Evolutionary conservation across 2,113 vertebrate species (phyloP).

Genomic region (Edolisoma coerulescens): DNA sequence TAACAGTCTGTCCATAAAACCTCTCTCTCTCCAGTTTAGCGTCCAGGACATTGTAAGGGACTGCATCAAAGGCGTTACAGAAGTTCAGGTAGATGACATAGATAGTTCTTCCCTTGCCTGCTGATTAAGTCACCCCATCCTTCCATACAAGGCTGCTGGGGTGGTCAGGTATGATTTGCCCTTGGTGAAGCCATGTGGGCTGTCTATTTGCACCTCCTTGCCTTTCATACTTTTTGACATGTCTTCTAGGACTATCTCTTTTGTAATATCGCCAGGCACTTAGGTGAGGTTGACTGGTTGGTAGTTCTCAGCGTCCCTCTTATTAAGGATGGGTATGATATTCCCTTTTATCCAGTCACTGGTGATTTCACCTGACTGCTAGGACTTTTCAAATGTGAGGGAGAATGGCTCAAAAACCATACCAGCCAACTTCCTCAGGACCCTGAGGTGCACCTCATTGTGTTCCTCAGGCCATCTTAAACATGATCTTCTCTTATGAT

Average conservation of each 20-base stretch:
- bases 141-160: not conserved
- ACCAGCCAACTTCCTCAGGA: not conserved
- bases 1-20: not conserved
- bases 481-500: not conserved
- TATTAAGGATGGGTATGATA: not conserved
- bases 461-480: not conserved
- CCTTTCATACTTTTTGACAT: not conserved
- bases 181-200: not conserved
- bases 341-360: not conserved
- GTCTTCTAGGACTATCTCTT: not conserved
- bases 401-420: not conserved
- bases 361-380: not conserved
- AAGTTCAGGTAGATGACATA: not conserved
- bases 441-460: accelerated
- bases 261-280: no score
- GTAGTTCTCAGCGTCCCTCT: not conserved
- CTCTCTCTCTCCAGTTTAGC: not conserved
- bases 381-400: not conserved
- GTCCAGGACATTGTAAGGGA: not conserved
- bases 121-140: not conserved
- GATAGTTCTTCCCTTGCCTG: accelerated
- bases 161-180: not conserved
- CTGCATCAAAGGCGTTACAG: not conserved
- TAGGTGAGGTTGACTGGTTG: not conserved
- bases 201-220: not conserved